Conservation (phyloP, 2,888 invertebrate genomes). For the Imbricaverruca yamaguchii region DNA sequence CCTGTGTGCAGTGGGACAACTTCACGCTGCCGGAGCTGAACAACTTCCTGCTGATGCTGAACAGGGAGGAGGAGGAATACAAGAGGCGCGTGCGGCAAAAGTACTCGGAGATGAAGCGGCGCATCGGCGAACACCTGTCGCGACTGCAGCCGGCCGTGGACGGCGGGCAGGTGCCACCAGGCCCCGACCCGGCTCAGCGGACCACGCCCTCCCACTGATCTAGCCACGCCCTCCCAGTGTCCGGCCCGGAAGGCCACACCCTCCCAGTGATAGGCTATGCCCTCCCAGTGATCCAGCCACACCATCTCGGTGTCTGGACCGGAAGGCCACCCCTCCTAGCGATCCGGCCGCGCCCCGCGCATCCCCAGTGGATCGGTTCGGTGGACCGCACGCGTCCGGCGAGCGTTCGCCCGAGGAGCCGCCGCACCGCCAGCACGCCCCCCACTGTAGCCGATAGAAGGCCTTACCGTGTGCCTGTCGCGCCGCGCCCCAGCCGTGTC, state of each 20-base stretch:
- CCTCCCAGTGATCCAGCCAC: not conserved
- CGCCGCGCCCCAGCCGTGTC: not conserved
- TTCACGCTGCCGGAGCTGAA: slow-evolving; percentile 50
- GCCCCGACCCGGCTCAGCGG: too few relatives aligned
- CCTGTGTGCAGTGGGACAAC: slow-evolving; percentile 47
- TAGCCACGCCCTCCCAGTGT: too few relatives aligned
- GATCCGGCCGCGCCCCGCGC: too few relatives aligned
- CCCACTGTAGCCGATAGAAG: not conserved
- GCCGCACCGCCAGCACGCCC: too few relatives aligned
- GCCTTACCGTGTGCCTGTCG: slow-evolving; percentile 1
- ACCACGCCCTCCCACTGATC: too few relatives aligned
- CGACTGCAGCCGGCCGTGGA: not conserved
- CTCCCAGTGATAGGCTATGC: too few relatives aligned
- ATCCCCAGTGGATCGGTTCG: too few relatives aligned
- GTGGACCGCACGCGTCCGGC: too few relatives aligned
- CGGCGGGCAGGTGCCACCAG: too few relatives aligned
- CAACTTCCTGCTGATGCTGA: slow-evolving; percentile 49
- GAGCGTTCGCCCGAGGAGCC: too few relatives aligned
- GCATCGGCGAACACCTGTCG: slow-evolving; percentile 26
- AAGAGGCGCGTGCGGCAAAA: slow-evolving; percentile 32
- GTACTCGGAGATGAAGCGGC: slow-evolving; percentile 29
- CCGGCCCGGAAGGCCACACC: too few relatives aligned
- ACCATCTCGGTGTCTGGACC: not conserved
- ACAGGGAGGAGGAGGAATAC: slow-evolving; percentile 38
- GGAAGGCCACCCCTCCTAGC: too few relatives aligned